Base-by-base conservation (phyloP, 2,797 vertebrate genomes). In the Cirrhinus molitorella region DNA sequence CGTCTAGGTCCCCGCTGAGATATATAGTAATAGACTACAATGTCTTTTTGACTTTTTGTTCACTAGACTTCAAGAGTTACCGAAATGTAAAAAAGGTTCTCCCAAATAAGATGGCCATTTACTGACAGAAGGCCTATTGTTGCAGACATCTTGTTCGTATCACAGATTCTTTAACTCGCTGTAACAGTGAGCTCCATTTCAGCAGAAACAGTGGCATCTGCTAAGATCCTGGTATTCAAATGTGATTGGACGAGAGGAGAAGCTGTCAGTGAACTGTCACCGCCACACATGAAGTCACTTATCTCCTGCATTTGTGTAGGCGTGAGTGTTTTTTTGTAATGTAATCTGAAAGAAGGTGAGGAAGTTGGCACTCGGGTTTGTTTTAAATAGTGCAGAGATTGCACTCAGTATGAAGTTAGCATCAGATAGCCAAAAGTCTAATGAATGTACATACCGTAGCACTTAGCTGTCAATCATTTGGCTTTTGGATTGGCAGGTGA, bases 401-500 rank as follows among this genome's bases (percentile, higher is more conserved):
- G 45, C 34, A 55, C 34, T 51, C 31, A 53, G 49, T n/a, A 68
- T 68, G 45, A 74, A 47, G 63, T 57, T 31, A 68, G 23, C 34
- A 23, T 59, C 43, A 70, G 65, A 68, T 70, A 61, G 51, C 10
- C 71, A 31, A 66, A 28, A 5, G 31, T 67, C 17, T 83, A 83
- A 83, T 68, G 25, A 70, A 77, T 82, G 76, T 53, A 77, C 47
- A 25, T 13, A 28, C 55, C 1, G 28, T 40, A 68, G 34, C 17
- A 70, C 66, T 65, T 23, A 55, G 73, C 84, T 82, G 84, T 82
- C 84, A 71, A 34, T 85, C 79, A 85, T 34, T 66, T 45, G 16
- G 23, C 16, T 17, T 78, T 43, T 73, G 80, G 77, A 74, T 14
- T 72, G 79, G 78, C 84, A 72, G 65, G 43, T 71, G 66, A 77